Base-by-base conservation (phyloP, 2,797 vertebrate genomes). In the Eidolon dupreanum region DNA sequence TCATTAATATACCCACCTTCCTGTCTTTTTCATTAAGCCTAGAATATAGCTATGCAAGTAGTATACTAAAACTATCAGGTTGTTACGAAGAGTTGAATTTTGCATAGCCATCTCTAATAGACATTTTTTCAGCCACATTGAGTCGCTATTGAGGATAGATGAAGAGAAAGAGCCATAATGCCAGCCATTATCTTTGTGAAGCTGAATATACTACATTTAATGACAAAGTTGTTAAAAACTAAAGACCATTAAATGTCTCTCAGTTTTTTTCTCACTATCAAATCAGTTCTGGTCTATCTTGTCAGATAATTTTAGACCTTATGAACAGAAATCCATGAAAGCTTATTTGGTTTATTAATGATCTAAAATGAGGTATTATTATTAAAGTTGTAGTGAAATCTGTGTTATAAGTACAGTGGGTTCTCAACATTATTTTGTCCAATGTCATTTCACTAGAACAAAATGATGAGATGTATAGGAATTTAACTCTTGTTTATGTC, bases 321-420 rank as follows among this genome's bases (percentile, higher is more conserved):
- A 38, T 7, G 4, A 77, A 63, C 7, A 68, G 65, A 90, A 87
- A 87, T 38, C 33, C 28, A 74, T 33, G 46, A 88, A 70, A 55
- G 12, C 13, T 53, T 75, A 70, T 74, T 81, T 46, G 41, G 10
- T 51, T 81, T 91, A 63, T 51, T 81, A 70, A 59, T 75, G 38
- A 55, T 16, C 51, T 65, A 65, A 84, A 68, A 74, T 51, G 36
- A 85, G 26, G 41, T 74, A 11, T 46, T 68, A 38, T 53, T 94
- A 83, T 73, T 66, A n/a, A 93, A 90, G 24, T 94, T 92, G 19
- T 59, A 51, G 61, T 84, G n/a, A 92, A 73, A 55, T 93, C 36
- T 81, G 20, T 92, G 11, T 65, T 68, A 28, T 36, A 49, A 75
- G 43, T 33, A 70, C 36, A 70, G 11, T 41, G 41, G 22, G 22